These are phyloP conservation scores for Psittacula cyanocephala DNA, from an alignment of 2,113 vertebrate genomes.

Conservation along the genomic window DNA sequence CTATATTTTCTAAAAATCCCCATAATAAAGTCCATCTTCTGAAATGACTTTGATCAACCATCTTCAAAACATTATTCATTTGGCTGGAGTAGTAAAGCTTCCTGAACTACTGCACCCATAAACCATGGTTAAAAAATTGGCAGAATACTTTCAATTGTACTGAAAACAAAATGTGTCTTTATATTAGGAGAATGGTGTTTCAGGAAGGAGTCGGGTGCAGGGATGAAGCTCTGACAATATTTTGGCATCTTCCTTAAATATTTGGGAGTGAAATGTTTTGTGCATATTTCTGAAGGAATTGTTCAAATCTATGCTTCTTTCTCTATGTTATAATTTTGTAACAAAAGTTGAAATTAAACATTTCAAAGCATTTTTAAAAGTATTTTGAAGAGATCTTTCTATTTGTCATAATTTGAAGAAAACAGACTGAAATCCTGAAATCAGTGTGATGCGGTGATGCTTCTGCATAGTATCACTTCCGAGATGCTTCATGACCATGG, in stretches of 20 bases:
- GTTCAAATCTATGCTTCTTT: background rate
- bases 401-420: background rate
- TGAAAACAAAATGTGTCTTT: background rate
- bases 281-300: background rate
- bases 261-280: background rate
- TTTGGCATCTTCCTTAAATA: background rate
- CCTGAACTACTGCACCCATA: background rate
- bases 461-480: background rate
- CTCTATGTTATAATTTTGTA: background rate
- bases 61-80: background rate
- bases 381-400: background rate
- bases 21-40: background rate
- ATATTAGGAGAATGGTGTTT: background rate
- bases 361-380: background rate
- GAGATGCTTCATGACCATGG: fast-evolving
- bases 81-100: background rate
- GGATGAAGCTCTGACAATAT: background rate
- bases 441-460: background rate
- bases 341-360: background rate
- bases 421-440: background rate
- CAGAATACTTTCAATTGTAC: fast-evolving
- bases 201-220: background rate
- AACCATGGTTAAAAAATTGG: background rate
- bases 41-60: background rate
- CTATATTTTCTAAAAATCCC: background rate